Evolutionary conservation across 2,113 vertebrate species (phyloP).

Genomic region (Rhabdornis inornatus): DNA sequence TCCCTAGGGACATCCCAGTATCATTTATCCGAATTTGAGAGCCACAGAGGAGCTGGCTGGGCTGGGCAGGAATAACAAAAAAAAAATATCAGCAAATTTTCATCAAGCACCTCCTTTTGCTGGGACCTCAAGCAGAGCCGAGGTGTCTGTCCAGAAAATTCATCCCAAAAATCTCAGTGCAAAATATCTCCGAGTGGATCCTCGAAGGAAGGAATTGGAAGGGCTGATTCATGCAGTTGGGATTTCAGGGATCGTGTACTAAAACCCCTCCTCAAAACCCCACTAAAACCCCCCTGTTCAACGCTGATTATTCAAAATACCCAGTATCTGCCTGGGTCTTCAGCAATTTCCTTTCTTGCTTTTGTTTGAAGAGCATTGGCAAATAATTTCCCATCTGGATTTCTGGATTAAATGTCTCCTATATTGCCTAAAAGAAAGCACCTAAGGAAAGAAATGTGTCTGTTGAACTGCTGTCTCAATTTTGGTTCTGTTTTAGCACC

Average conservation of each 20-base stretch:
- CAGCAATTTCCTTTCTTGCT: conserved; percentile 7
- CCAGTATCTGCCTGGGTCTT: neutral
- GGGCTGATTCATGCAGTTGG: neutral
- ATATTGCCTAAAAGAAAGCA: conserved; percentile 9
- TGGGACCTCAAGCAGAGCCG: fast-evolving
- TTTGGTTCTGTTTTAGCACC: conserved; percentile 3
- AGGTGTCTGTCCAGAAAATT: neutral
- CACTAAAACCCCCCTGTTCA: neutral
- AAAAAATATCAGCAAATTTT: neutral
- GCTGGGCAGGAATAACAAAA: neutral
- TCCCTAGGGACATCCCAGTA: neutral
- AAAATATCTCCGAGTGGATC: neutral
- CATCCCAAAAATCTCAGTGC: neutral
- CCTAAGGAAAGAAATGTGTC: conserved; percentile 38
- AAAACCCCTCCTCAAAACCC: neutral
- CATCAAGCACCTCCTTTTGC: neutral
- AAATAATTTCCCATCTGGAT: conserved; percentile 43
- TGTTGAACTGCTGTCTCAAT: neutral
- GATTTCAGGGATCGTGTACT: neutral
- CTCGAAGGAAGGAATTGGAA: neutral
- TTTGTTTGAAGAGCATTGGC: conserved; percentile 25
- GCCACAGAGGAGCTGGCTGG: neutral
- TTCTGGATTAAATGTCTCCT: conserved; percentile 12
- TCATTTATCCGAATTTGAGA: neutral
- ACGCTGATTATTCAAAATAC: neutral